Evolutionary conservation across 1,140 invertebrate species (phyloP).

Genomic region (Ips nitidus): DNA sequence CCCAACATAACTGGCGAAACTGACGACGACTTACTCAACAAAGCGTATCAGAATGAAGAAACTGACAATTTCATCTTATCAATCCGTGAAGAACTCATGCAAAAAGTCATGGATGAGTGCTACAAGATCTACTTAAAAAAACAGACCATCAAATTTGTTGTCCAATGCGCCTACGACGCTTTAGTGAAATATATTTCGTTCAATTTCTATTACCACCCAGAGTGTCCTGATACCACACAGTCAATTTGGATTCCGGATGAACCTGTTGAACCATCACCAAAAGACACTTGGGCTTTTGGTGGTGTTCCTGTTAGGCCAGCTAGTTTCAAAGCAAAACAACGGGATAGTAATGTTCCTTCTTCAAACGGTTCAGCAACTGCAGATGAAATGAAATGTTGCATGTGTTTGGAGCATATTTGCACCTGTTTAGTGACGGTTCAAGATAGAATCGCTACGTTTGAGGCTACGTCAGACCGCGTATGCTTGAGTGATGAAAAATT

Average conservation of each 20-base stretch:
- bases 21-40: neutral
- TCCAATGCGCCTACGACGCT: conserved; percentile 29
- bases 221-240: conserved; percentile 5
- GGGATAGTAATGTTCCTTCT: neutral
- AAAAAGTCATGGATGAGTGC: conserved; percentile 26
- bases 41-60: conserved; percentile 13
- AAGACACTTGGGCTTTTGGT: conserved; percentile 26
- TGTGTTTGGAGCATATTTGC: conserved; percentile 10
- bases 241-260: conserved; percentile 18
- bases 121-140: conserved; percentile 26
- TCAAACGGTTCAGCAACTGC: neutral
- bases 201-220: conserved; percentile 23
- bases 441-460: conserved; percentile 5
- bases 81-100: conserved; percentile 28
- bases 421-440: neutral
- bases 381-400: neutral
- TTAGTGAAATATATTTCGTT: conserved; percentile 23
- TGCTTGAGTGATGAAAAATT: conserved; percentile 1
- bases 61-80: conserved; percentile 10
- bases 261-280: conserved; percentile 26
- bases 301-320: conserved; percentile 18
- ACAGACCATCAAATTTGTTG: conserved; percentile 27
- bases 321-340: neutral
- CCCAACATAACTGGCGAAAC: neutral
- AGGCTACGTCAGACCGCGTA: neutral